Conservation (phyloP, 2,888 invertebrate genomes). For the Limnephilus marmoratus region DNA sequence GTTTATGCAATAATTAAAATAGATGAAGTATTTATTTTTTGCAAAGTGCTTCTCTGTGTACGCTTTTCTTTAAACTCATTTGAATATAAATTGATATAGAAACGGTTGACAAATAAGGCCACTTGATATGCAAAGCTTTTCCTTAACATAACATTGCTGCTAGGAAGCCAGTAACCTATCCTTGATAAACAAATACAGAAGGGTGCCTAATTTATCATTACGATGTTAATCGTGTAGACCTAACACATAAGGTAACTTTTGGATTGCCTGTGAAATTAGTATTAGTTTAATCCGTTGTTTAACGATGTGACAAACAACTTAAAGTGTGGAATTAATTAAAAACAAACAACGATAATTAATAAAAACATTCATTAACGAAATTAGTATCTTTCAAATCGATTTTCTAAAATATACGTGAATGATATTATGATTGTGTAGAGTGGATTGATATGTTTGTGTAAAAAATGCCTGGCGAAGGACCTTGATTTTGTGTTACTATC, state of each 20-base stretch:
- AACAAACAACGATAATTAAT: background rate
- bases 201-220: background rate
- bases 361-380: background rate
- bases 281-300: background rate
- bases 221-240: background rate
- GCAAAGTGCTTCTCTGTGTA: background rate
- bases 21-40: too few species aligned
- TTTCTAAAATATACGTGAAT: background rate
- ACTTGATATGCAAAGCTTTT: slow-evolving; percentile 10
- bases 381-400: background rate
- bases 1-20: background rate
- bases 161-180: background rate
- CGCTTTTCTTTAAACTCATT: slow-evolving; percentile 13
- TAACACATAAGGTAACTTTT: background rate
- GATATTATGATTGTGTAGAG: too few species aligned
- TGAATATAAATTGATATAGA: slow-evolving; percentile 26
- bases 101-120: background rate
- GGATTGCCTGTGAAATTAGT: background rate
- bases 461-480: too few species aligned
- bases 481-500: too few species aligned
- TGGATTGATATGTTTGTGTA: too few species aligned
- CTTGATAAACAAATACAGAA: background rate
- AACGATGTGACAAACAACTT: background rate
- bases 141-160: background rate
- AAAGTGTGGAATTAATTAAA: too few species aligned